These are phyloP conservation scores for Siniperca scherzeri DNA, from an alignment of 2,797 vertebrate genomes.

Conservation along the genomic window DNA sequence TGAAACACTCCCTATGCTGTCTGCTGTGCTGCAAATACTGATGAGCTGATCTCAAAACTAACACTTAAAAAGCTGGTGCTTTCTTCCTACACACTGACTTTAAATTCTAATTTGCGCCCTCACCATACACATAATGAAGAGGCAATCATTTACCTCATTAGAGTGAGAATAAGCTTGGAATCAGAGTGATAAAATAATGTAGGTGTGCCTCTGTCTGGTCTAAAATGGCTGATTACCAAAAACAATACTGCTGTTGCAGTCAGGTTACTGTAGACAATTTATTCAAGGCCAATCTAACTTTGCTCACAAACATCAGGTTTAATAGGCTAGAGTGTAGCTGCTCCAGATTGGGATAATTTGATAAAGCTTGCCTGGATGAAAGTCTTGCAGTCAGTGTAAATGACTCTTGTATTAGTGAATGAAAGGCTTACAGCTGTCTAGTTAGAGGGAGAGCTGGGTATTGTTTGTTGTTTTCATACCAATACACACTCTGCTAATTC, in stretches of 20 bases:
- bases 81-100: conserved; percentile 1
- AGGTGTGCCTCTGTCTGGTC: conserved; percentile 1
- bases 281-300: conserved; percentile 39
- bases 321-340: conserved; percentile 26
- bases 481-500: conserved; percentile 7
- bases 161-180: background rate
- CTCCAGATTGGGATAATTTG: conserved; percentile 50
- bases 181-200: conserved; percentile 2
- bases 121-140: conserved; percentile 1
- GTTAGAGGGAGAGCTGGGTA: conserved; percentile 13
- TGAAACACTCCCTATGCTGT: background rate
- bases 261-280: conserved; percentile 32
- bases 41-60: conserved; percentile 25
- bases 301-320: conserved; percentile 25
- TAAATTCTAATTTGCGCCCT: background rate
- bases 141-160: conserved; percentile 8
- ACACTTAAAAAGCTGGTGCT: conserved; percentile 1
- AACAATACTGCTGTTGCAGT: conserved; percentile 34
- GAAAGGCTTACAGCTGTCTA: conserved; percentile 37
- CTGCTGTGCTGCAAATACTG: conserved; percentile 9
- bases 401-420: conserved; percentile 30
- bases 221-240: conserved; percentile 25
- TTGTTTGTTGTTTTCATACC: conserved; percentile 32
- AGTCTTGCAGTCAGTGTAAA: conserved; percentile 40
- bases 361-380: conserved; percentile 44